These are phyloP conservation scores for Melanitta fusca DNA, from an alignment of 2,797 vertebrate genomes.

Conservation along the genomic window DNA sequence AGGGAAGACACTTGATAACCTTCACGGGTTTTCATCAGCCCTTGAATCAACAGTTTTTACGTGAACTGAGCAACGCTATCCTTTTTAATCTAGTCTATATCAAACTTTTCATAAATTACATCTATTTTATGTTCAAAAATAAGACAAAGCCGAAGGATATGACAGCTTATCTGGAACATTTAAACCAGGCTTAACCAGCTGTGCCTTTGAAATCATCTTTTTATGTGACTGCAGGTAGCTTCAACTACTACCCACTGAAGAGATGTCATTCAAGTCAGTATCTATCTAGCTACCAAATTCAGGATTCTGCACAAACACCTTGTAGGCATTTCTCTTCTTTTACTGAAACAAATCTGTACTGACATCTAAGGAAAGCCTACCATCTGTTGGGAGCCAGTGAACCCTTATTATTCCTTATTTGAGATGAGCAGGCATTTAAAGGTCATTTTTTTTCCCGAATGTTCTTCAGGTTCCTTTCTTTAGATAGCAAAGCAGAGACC, in stretches of 20 bases:
- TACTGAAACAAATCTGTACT: constrained; percentile 5
- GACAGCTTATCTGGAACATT: not conserved
- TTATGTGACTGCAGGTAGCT: not conserved
- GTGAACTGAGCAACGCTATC: not conserved
- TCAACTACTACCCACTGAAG: not conserved
- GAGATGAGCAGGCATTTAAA: constrained; percentile 28
- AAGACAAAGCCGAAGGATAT: not conserved
- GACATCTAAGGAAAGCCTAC: constrained; percentile 28
- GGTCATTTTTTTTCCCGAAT: not conserved
- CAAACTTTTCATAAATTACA: not conserved
- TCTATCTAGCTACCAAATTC: not conserved
- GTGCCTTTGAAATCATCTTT: not conserved
- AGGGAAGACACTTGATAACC: not conserved
- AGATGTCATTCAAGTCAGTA: not conserved
- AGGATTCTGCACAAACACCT: constrained; percentile 15
- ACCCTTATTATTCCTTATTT: not conserved
- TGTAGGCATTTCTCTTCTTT: constrained; percentile 15
- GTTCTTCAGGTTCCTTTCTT: not conserved
- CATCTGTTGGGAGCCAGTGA: not conserved
- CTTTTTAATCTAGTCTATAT: not conserved
- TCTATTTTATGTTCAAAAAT: not conserved
- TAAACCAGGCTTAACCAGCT: not conserved
- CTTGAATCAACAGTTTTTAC: not conserved
- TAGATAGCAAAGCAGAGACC: not conserved
- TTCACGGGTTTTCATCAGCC: not conserved